Base-by-base conservation (phyloP, 2,797 vertebrate genomes). In the Cheirogaleus major region DNA sequence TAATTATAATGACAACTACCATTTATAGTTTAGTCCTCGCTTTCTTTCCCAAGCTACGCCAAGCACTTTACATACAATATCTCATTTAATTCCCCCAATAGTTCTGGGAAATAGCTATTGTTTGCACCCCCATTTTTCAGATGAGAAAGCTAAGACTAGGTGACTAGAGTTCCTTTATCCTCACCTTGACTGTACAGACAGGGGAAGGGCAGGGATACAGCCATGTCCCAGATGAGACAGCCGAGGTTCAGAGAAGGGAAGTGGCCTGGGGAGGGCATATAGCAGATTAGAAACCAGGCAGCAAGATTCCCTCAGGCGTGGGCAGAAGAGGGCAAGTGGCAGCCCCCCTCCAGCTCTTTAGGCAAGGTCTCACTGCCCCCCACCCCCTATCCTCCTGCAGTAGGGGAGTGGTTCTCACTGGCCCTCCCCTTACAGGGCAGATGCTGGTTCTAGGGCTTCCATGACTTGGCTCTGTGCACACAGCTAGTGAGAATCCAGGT, bases 71-170 rank as follows among this genome's bases (percentile, higher is more conserved):
- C 92, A 89, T 72, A 84, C 45, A 50, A 82, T 52, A 69, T 43
- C 88, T 63, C 48, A 57, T 41, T 67, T 72, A 59, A 82, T 59
- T 35, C 73, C 35, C 14, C 80, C 13, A 23, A 17, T 55, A 25
- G 85, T 69, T 79, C 63, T 30, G 78, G 85, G 81, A 69, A 35
- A 15, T n/a, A 61, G 45, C 83, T 93, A 23, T 2, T 30, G 9
- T 67, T 48, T 3, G 1, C 45, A 65, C 38, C 89, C 92, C 90
- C 88, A 93, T 67, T 97, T 92, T 70, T 43, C 92, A 90, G 95
- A 78, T 10, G 65, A 82, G 70, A 83, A 87, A 43, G 65, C 38
- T 15, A 91, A 94, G 48, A 57, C 45, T 1, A n/a, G 27, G 4
- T 7, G 0, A 2, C 30, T 7, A n/a, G 52, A 78, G 30, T 30